Conservation (phyloP, 2,797 vertebrate species). For the Platalea minor region DNA sequence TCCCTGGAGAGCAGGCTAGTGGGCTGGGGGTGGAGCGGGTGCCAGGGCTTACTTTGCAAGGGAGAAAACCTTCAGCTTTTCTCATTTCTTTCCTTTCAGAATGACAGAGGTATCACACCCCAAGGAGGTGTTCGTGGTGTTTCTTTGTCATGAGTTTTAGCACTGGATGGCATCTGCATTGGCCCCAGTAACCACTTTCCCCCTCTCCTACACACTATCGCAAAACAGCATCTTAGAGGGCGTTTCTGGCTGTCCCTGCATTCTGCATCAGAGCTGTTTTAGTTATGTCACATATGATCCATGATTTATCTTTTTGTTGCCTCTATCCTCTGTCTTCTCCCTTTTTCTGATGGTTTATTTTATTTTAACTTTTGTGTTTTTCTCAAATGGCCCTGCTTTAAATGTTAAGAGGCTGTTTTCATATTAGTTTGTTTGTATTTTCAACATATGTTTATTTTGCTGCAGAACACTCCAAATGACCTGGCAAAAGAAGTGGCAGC, state of each 20-base stretch:
- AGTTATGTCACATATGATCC: background rate
- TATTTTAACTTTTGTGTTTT: background rate
- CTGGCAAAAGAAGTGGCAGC: constrained; percentile 15
- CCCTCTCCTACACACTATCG: background rate
- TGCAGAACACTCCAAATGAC: background rate
- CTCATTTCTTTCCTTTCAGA: background rate
- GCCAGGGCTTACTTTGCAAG: background rate
- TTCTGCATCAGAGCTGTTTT: background rate
- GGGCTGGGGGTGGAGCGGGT: rapidly evolving
- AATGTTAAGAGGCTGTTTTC: background rate
- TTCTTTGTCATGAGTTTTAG: background rate
- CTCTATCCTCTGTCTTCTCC: background rate
- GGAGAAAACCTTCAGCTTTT: background rate
- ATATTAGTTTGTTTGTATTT: background rate
- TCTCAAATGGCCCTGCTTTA: background rate
- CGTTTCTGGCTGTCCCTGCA: background rate
- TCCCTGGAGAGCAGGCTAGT: background rate
- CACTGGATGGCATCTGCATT: background rate
- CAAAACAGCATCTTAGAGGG: background rate
- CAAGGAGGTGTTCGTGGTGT: background rate
- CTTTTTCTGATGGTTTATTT: background rate
- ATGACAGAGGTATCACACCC: background rate
- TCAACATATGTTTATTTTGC: constrained; percentile 32
- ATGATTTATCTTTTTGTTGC: background rate
- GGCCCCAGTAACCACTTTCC: background rate